These are phyloP conservation scores for Pagetopsis macropterus DNA, from an alignment of 2,797 vertebrate species.

Conservation along the genomic window DNA sequence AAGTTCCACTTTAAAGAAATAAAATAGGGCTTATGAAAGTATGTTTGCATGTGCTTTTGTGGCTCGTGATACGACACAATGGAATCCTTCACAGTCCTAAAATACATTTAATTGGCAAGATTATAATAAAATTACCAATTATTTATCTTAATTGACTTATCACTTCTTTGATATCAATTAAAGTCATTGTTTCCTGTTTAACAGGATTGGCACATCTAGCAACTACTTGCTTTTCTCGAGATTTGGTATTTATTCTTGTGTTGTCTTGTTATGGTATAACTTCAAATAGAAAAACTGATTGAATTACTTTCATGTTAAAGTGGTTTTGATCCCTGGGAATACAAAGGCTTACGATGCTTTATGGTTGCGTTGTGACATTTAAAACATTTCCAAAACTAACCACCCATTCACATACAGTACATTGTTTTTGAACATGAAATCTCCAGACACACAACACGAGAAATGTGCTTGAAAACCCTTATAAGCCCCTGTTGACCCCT, in stretches of 20 bases:
- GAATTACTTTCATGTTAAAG: slow-evolving; percentile 57
- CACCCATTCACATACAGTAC: slow-evolving; percentile 74
- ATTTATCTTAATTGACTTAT: slow-evolving; percentile 53
- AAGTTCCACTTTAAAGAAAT: slow-evolving; percentile 72
- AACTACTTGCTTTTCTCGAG: slow-evolving; percentile 64
- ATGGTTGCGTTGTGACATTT: slow-evolving; percentile 60
- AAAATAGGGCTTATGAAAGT: slow-evolving; percentile 72
- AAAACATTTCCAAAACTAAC: slow-evolving; percentile 69
- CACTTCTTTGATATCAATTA: slow-evolving; percentile 49
- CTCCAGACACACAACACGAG: slow-evolving; percentile 73
- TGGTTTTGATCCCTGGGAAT: slow-evolving; percentile 69
- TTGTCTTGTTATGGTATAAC: slow-evolving; percentile 54
- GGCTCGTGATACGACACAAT: slow-evolving; percentile 59
- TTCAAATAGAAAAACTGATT: slow-evolving; percentile 66
- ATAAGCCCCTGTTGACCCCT: slow-evolving; percentile 78
- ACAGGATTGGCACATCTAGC: slow-evolving; percentile 79
- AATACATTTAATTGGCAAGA: slow-evolving; percentile 63
- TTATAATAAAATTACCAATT: slow-evolving; percentile 61
- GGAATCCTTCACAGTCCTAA: slow-evolving; percentile 65
- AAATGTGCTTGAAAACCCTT: slow-evolving; percentile 84
- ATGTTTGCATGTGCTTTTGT: slow-evolving; percentile 78
- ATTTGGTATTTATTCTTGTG: slow-evolving; percentile 71
- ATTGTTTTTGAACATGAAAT: slow-evolving; percentile 75
- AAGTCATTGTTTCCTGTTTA: slow-evolving; percentile 62
- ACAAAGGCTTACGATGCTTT: slow-evolving; percentile 56